Base-by-base conservation (phyloP, 2,113 vertebrate genomes). In the Lycaon pictus region DNA sequence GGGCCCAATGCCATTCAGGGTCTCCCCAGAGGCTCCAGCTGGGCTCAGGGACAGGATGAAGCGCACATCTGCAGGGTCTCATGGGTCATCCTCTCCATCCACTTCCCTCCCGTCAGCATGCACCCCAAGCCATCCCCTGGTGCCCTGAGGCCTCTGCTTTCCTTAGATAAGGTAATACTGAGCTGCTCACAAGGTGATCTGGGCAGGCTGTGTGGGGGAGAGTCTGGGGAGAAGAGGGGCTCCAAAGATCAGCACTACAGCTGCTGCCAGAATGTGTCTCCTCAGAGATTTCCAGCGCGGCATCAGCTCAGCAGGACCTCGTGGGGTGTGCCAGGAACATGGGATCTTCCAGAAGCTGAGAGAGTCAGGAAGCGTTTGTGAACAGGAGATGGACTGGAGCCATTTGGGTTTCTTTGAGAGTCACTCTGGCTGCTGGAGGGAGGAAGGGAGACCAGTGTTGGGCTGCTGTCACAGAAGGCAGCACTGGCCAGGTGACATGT, bases 341-440 rank as follows among this genome's bases (percentile, higher is more conserved):
- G 35, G 16, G n/a, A 22, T 63, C 58, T n/a, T 92, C 83, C 85
- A 43, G 76, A 76, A 25, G n/a, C 43, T n/a, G 3, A 7, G 2
- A 17, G 35, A 93, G 55, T 69, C 58, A 22, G 79, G 53, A 85
- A 69, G n/a, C 35, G 20, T 83, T 88, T 58, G 84, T 15, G 79
- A 88, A 23, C 86, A 22, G 72, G 80, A 90, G 55, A 67, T 23
- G 94, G 60, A 89, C 27, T 16, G 63, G 67, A 94, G 83, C 60
- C 19, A 25, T 94, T 88, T 93, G 80, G 65, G 65, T 22, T 82
- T 82, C 85, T 79, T 13, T 37, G 55, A 97, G 94, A 84, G 74
- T 96, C 93, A 51, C 27, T 88, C 51, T 88, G 71, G 35, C 93
- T 93, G 60, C 87, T 43, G 22, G 32, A 85, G 11, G 67, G 72